Base-by-base conservation (phyloP, 2,113 vertebrate genomes). In the Sturnira hondurensis region DNA sequence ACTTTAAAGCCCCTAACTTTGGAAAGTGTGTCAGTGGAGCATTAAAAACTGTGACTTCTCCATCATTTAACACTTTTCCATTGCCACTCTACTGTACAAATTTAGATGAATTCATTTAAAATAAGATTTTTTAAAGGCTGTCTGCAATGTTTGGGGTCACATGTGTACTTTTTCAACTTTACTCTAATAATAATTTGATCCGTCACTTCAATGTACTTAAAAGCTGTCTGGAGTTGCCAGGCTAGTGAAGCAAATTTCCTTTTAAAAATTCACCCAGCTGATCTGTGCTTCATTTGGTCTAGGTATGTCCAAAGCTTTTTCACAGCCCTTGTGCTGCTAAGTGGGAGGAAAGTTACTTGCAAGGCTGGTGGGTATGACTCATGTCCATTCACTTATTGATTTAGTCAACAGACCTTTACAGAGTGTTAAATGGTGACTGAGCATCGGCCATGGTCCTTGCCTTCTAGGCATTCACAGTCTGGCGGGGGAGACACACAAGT, bases 41-140 rank as follows among this genome's bases (percentile, higher is more conserved):
- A 73, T 94, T 96, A 92, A 92, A 92, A 85, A 76, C 43, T 86
- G 45, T 73, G 77, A 91, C 31, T 89, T 54, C 31, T 76, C 36
- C 76, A 38, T 86, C 81, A 50, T 1, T 89, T 91, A 89, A 61
- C 81, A 73, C 88, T 95, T 86, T 86, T 28, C 26, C 61, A 68
- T 83, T 63, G 22, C 52, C 31, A 84, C 65, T 95, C 76, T 88
- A 16, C 50, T 77, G 43, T 87, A 86, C 80, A 95, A 67, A 91
- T 87, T 83, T 94, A 92, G 38, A 77, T 54, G 7, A 14, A 63
- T 93, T 91, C 96, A 86, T 95, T 97, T 95, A 80, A 50, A 86
- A 80, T 68, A 63, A 61, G 41, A 15, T 68, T 89, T 76, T 77
- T 73, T 43, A 28, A 78, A 85, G 33, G 19, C 70, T 89, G 13